Evolutionary conservation across 2,113 vertebrate species (phyloP), one percentile per base, ranked within the genome.

Genomic region (Pristiophorus japonicus): DNA sequence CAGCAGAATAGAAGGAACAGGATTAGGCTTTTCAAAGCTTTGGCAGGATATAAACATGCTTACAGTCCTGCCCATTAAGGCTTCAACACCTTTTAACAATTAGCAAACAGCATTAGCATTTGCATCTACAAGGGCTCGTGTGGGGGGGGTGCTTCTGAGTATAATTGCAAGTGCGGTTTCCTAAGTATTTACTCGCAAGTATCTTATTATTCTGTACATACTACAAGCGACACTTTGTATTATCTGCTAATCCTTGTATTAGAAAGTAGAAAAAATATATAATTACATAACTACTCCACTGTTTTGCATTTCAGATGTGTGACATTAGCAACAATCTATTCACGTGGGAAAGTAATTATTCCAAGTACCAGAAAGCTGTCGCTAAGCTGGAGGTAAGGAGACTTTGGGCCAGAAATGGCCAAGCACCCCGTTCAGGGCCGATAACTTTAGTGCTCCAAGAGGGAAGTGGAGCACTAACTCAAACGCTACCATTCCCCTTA

Each of bases 271-370:
- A 62, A 59, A 38, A 70, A 6, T n/a, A 24, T 24, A 62, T 63
- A 34, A 63, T 62, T 92, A n/a, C 24, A 20, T 47, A 24, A 85
- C 2, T 10, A 42, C 22, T 85, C 5, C 81, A 85, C 59, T 92
- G 55, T 38, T 59, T 92, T 63, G 4, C 30, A n/a, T 92, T 92
- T 63, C 4, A 92, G 88, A 63, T 92, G 30, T 63, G 55, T n/a
- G 55, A 92, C n/a, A 92, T 92, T n/a, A 92, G 55, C 10, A 92
- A 62, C 30, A 92, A 92, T 38, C 55, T 63, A 22, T 63, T 92
- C 59, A 14, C 63, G 59, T 92, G 55, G 88, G 88, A 63, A 63
- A 59, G 18, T 16, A 92, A 92, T 62, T 92, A 92, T 63, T n/a
- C 51, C 10, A 91, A 34, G 18, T 30, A 63, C 30, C 14, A 24